Evolutionary conservation across 1,140 invertebrate genomes (phyloP).

Genomic region (Caenorhabditis brenneri): DNA sequence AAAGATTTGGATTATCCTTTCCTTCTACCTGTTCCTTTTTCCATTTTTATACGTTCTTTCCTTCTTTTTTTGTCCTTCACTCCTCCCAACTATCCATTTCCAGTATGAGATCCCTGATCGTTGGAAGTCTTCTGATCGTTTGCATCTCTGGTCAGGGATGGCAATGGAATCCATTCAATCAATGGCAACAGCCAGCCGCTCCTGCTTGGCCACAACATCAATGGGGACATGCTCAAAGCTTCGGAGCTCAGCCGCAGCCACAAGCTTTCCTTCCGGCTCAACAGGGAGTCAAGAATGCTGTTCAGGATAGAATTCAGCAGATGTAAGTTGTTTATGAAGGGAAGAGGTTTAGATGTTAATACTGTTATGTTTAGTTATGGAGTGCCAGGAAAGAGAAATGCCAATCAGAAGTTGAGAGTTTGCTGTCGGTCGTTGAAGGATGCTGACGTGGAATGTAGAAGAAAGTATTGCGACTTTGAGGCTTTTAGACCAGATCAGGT

Average conservation of each 20-base stretch:
- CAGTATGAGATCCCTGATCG: conserved; percentile 11
- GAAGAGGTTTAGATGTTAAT: not conserved
- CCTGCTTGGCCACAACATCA: conserved; percentile 28
- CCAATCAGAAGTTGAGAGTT: conserved; percentile 65
- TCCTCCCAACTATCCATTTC: not conserved
- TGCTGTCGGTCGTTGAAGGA: conserved; percentile 65
- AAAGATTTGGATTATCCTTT: not conserved
- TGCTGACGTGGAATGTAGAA: conserved; percentile 67
- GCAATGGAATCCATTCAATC: conserved; percentile 42
- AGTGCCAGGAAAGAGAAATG: conserved; percentile 50
- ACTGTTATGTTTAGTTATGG: conserved; percentile 45
- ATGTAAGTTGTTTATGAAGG: not conserved
- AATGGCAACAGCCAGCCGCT: conserved; percentile 39
- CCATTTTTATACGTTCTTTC: not conserved
- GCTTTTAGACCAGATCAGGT: conserved; percentile 64
- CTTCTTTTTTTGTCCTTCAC: not conserved
- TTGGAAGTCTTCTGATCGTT: not conserved
- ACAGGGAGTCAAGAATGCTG: conserved; percentile 15
- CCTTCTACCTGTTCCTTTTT: not conserved
- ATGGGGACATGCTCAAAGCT: not conserved
- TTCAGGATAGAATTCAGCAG: conserved; percentile 16
- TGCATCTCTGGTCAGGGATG: not conserved
- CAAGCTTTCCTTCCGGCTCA: not conserved
- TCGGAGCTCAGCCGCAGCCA: conserved; percentile 13
- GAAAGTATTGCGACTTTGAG: conserved; percentile 67